These are phyloP conservation scores for Drosophila paracracens DNA, from an alignment of 2,888 invertebrate genomes.

Conservation along the genomic window DNA sequence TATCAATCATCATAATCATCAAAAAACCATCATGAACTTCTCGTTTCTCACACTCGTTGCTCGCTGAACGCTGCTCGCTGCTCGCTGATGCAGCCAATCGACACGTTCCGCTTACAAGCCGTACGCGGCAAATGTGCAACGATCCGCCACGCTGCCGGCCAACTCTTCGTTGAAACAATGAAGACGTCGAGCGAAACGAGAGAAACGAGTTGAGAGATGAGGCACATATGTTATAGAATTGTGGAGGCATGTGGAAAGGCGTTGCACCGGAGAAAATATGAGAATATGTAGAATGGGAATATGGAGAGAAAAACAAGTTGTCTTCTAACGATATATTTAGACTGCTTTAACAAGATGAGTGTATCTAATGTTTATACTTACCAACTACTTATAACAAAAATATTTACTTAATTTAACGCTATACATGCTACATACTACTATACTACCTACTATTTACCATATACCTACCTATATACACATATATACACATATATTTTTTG, in stretches of 20 bases:
- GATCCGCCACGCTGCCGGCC: conserved; percentile 95
- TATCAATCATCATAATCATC: conserved; percentile 34
- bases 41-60: conserved; percentile 3
- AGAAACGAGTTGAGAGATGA: conserved; percentile 17
- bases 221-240: conserved; percentile 5
- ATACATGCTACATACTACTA: conserved; percentile 38
- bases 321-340: conserved; percentile 41
- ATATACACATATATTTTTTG: conserved; percentile 60
- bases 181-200: conserved; percentile 20
- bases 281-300: conserved; percentile 11
- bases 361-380: conserved; percentile 63
- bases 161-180: conserved; percentile 89
- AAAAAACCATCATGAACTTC: conserved; percentile 12
- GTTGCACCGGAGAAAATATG: conserved; percentile 10
- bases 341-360: conserved; percentile 41
- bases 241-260: conserved; percentile 23
- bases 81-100: conserved; percentile 82
- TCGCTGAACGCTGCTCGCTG: conserved; percentile 1
- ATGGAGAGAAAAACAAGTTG: conserved; percentile 21
- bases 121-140: conserved; percentile 87
- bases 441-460: conserved; percentile 25
- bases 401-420: conserved; percentile 52
- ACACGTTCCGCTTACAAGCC: conserved; percentile 85
- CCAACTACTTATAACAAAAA: conserved; percentile 42
- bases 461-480: conserved; percentile 33